A percentile compares a stretch with the other conserved stretches of the same genome.
phyloP scores from a whole-genome alignment of 2,888 invertebrate genomes.

The Geotrupes spiniger region DNA sequence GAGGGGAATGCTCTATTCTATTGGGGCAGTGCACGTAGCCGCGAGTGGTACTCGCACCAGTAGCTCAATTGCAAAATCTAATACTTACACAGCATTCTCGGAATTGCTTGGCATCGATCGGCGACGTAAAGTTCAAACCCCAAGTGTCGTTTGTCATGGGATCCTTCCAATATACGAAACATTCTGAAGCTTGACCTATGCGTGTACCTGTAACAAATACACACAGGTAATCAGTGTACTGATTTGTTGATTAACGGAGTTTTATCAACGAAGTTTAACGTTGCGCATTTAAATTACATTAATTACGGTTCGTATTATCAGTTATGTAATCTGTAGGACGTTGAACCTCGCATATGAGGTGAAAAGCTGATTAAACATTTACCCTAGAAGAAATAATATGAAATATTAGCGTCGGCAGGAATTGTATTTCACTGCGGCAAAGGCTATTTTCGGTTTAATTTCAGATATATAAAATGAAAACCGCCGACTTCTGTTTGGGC shows the following conservation, averaged over 20 bases:
- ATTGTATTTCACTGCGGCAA: too few relatives aligned
- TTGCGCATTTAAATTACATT: too few relatives aligned
- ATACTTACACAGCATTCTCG: conserved; percentile 94
- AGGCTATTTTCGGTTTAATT: too few relatives aligned
- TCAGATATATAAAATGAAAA: too few relatives aligned
- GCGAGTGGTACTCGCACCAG: background rate
- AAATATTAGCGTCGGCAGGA: too few relatives aligned
- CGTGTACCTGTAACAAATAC: conserved; percentile 76
- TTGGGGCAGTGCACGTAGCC: background rate
- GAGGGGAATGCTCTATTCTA: background rate
- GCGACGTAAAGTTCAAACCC: conserved; percentile 97
- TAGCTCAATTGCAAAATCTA: conserved; percentile 15
- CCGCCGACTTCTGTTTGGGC: too few relatives aligned
- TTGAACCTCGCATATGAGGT: too few relatives aligned
- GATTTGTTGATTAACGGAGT: background rate
- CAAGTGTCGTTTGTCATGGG: conserved; percentile 96
- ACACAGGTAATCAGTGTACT: background rate
- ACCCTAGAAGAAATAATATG: too few relatives aligned
- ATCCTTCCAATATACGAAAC: conserved; percentile 99
- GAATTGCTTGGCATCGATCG: conserved; percentile 96
- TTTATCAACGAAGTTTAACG: background rate
- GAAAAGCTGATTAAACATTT: too few relatives aligned
- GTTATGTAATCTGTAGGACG: too few relatives aligned
- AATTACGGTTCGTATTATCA: too few relatives aligned
- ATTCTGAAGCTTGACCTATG: conserved; percentile 96